phyloP scores from a whole-genome alignment of 1,140 invertebrate genomes.

The Atopsyche davidsoni region DNA sequence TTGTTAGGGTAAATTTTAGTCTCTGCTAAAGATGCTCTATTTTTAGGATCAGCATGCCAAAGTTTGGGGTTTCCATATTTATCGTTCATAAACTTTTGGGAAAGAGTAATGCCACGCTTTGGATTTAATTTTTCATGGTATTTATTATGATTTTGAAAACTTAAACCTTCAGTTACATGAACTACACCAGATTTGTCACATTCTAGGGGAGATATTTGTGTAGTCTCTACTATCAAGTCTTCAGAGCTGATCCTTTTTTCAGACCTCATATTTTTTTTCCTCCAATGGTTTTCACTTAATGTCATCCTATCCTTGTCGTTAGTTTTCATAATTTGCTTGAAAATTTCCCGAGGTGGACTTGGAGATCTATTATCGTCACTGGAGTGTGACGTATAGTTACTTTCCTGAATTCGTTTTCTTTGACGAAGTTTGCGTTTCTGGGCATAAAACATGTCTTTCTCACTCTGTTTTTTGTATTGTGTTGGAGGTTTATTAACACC shows the following conservation, averaged over 20 bases:
- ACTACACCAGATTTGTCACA: conserved; percentile 37
- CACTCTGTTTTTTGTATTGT: conserved; percentile 69
- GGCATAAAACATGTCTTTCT: conserved; percentile 67
- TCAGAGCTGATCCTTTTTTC: conserved; percentile 36
- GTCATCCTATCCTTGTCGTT: conserved; percentile 38
- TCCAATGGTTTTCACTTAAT: conserved; percentile 46
- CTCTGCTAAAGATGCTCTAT: conserved; percentile 12
- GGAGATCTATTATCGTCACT: conserved; percentile 54
- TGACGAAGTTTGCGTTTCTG: conserved; percentile 57
- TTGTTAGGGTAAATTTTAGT: conserved; percentile 18
- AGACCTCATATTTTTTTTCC: conserved; percentile 37
- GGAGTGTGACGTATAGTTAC: conserved; percentile 49
- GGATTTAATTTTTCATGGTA: conserved; percentile 35
- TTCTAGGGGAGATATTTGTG: conserved; percentile 35
- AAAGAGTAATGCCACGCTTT: conserved; percentile 41
- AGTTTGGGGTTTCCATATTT: conserved; percentile 47
- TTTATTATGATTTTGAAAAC: conserved; percentile 32
- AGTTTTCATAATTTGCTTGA: conserved; percentile 34
- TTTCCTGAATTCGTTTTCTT: conserved; percentile 45
- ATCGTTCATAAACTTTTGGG: conserved; percentile 49
- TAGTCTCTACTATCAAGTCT: conserved; percentile 32
- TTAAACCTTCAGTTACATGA: conserved; percentile 32
- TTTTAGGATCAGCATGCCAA: conserved; percentile 33
- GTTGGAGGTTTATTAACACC: conserved; percentile 61
- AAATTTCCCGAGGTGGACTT: conserved; percentile 40